phyloP scores from a whole-genome alignment of 2,888 invertebrate species.

The Scrobipalpa atriplicella region DNA sequence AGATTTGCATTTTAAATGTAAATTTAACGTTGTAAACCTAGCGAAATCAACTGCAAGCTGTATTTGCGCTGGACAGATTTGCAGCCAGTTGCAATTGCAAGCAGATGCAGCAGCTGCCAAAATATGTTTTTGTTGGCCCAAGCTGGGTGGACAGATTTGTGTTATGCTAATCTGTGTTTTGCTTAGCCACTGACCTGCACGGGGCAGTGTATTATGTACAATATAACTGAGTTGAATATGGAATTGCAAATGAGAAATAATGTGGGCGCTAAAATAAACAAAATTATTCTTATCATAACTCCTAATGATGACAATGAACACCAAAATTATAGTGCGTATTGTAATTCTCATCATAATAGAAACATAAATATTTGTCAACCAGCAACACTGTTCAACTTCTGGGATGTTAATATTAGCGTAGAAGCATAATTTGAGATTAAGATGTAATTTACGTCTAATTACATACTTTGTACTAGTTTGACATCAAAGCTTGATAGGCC shows the following conservation, averaged over 20 bases:
- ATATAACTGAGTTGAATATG: background rate
- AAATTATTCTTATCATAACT: too few relatives aligned
- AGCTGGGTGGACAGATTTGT: conserved; percentile 13
- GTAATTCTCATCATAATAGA: too few relatives aligned
- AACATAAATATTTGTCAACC: too few relatives aligned
- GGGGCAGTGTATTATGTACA: background rate
- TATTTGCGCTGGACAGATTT: conserved; percentile 7
- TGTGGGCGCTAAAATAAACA: too few relatives aligned
- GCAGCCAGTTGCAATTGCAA: background rate
- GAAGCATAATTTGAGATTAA: too few relatives aligned
- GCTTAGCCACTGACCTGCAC: background rate
- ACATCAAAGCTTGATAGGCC: too few relatives aligned
- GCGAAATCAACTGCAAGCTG: conserved; percentile 19
- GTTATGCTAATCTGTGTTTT: conserved; percentile 19
- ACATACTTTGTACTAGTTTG: too few relatives aligned
- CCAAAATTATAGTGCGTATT: too few relatives aligned
- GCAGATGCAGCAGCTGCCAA: conserved; percentile 23
- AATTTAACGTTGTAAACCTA: background rate
- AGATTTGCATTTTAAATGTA: background rate
- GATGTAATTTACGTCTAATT: too few relatives aligned
- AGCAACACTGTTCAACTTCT: too few relatives aligned
- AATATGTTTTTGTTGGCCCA: conserved; percentile 25
- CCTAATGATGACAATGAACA: too few relatives aligned
- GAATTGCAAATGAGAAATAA: conserved; percentile 1
- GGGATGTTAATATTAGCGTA: too few relatives aligned